Percentiles rank a stretch among this genome's conserved stretches.
phyloP scores from a whole-genome alignment of 1,140 invertebrate species.

The Bombus polaris region DNA sequence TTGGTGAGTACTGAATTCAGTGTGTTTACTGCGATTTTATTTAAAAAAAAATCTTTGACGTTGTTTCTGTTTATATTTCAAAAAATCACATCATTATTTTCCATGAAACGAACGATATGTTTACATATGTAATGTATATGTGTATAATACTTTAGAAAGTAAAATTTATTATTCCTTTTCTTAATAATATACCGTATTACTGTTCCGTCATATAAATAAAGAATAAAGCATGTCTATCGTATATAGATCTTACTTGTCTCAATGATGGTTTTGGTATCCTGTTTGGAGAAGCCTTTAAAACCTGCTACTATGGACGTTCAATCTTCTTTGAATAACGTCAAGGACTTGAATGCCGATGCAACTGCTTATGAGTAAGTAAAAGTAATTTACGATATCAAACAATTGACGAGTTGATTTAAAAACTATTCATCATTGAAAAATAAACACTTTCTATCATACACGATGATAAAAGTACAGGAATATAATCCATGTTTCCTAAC shows the following conservation, averaged over 20 bases:
- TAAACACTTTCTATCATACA: background rate
- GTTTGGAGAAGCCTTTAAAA: background rate
- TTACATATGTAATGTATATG: background rate
- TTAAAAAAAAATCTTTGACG: no score
- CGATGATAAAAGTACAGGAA: background rate
- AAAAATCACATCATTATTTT: background rate
- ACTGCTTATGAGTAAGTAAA: background rate
- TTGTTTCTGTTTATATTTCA: no score
- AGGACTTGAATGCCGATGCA: constrained; percentile 33
- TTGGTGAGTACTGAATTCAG: constrained; percentile 24
- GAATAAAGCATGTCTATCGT: background rate
- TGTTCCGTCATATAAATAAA: no score
- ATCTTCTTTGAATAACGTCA: background rate
- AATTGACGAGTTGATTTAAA: no score
- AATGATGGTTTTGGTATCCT: constrained; percentile 18
- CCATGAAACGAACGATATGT: background rate
- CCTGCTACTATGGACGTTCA: background rate
- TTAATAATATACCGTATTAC: background rate
- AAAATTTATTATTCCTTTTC: background rate
- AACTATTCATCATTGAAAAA: no score
- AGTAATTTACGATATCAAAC: background rate
- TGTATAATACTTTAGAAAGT: no score
- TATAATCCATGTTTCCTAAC: no score
- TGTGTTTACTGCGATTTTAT: background rate
- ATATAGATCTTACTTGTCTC: constrained; percentile 1